Conservation (phyloP, 1,140 invertebrate species). For the Drosophila suzukii region DNA sequence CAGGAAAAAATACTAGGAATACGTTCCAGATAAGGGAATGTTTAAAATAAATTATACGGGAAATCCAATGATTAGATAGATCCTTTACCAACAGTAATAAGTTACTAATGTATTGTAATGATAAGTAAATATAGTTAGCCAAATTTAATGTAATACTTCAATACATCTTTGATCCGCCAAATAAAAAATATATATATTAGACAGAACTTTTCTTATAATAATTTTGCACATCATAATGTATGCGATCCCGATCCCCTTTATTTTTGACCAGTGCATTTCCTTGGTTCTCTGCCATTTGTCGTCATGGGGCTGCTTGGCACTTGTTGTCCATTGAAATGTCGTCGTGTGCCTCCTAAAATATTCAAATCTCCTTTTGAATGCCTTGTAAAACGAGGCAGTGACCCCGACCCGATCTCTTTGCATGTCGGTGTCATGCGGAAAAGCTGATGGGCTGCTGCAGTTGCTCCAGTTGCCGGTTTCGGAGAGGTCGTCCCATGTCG, state of each 20-base stretch:
- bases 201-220: too few relatives aligned
- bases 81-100: too few relatives aligned
- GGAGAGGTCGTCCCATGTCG: constrained; percentile 28
- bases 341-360: constrained; percentile 69
- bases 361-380: constrained; percentile 80
- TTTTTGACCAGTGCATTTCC: constrained; percentile 3
- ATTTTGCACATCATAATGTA: too few relatives aligned
- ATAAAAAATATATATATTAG: too few relatives aligned
- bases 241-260: background rate
- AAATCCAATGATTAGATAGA: too few relatives aligned
- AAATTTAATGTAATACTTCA: too few relatives aligned
- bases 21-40: background rate
- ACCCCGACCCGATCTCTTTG: constrained; percentile 52
- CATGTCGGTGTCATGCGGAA: constrained; percentile 21
- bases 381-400: constrained; percentile 73
- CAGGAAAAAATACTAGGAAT: background rate
- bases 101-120: too few relatives aligned
- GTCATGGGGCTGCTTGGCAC: constrained; percentile 64
- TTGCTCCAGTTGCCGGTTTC: constrained; percentile 48
- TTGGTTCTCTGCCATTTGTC: constrained; percentile 58
- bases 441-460: constrained; percentile 29
- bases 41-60: background rate
- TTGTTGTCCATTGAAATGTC: constrained; percentile 77
- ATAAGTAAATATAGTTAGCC: too few relatives aligned
- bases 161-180: too few relatives aligned